A percentile compares a stretch with the other conserved stretches of the same genome.
phyloP scores from a whole-genome alignment of 2,113 vertebrate genomes.

The Ceyx margarethae region DNA sequence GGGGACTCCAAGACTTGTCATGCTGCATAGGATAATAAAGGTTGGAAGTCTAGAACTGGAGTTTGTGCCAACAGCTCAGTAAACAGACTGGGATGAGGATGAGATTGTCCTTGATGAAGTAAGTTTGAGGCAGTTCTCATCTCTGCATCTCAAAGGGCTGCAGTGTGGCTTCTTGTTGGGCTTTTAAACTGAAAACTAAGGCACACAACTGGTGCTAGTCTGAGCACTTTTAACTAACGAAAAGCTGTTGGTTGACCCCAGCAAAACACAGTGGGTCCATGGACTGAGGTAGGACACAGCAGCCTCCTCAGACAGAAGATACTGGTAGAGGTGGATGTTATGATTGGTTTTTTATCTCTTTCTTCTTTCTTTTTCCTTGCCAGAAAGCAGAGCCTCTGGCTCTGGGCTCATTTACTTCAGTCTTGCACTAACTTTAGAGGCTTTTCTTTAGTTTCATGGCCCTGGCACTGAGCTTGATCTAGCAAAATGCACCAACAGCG shows the following conservation, averaged over 20 bases:
- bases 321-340: rapidly evolving
- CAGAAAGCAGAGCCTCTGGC: background rate
- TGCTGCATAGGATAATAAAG: background rate
- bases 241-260: background rate
- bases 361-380: background rate
- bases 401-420: slow-evolving; percentile 1
- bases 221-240: slow-evolving; percentile 22
- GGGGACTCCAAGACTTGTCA: background rate
- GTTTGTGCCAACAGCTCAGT: rapidly evolving
- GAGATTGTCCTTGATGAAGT: background rate
- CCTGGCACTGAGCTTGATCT: background rate
- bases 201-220: slow-evolving; percentile 14
- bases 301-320: background rate
- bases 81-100: background rate
- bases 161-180: background rate
- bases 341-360: too few species aligned
- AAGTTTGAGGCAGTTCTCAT: background rate
- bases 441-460: background rate
- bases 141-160: background rate
- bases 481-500: background rate
- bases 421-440: background rate
- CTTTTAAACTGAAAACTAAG: slow-evolving; percentile 9
- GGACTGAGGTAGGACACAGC: background rate
- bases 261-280: background rate
- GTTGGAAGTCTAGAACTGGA: background rate